Evolutionary conservation across 2,797 vertebrate genomes (phyloP).

Genomic region (Lacerta bilineata): DNA sequence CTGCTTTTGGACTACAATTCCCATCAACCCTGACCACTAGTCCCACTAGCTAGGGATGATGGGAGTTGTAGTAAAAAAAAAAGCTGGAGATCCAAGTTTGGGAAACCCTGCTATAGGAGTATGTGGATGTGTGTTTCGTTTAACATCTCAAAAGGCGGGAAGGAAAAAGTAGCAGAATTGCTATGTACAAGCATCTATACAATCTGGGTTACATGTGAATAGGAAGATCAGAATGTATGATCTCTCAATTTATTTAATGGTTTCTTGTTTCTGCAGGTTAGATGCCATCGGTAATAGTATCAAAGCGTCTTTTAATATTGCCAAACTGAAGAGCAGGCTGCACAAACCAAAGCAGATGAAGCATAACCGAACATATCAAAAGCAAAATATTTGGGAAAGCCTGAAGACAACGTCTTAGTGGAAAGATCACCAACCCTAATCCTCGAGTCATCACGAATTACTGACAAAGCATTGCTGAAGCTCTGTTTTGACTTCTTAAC

Average conservation of each 20-base stretch:
- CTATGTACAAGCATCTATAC: background rate
- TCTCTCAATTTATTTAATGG: constrained; percentile 2
- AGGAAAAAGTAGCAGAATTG: background rate
- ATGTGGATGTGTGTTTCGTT: background rate
- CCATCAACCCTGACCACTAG: too few relatives aligned
- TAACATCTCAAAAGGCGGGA: background rate
- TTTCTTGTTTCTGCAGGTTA: constrained; percentile 74
- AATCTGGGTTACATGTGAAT: constrained; percentile 1
- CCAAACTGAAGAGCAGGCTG: constrained; percentile 77
- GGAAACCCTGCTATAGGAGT: too few relatives aligned
- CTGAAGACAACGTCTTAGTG: constrained; percentile 70
- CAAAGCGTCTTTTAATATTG: constrained; percentile 74
- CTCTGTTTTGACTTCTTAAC: constrained; percentile 59
- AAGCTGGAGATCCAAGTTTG: too few relatives aligned
- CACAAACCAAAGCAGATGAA: constrained; percentile 70
- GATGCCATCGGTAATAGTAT: constrained; percentile 79
- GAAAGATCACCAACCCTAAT: constrained; percentile 36
- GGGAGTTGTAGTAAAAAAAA: too few relatives aligned
- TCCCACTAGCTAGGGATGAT: too few relatives aligned
- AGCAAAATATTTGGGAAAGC: constrained; percentile 60
- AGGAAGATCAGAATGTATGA: background rate
- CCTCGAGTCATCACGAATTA: constrained; percentile 19
- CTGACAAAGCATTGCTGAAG: constrained; percentile 55
- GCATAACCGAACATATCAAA: constrained; percentile 78
- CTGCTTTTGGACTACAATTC: too few relatives aligned